Conservation (phyloP, 2,888 invertebrate genomes). For the Tribolium freemani region DNA sequence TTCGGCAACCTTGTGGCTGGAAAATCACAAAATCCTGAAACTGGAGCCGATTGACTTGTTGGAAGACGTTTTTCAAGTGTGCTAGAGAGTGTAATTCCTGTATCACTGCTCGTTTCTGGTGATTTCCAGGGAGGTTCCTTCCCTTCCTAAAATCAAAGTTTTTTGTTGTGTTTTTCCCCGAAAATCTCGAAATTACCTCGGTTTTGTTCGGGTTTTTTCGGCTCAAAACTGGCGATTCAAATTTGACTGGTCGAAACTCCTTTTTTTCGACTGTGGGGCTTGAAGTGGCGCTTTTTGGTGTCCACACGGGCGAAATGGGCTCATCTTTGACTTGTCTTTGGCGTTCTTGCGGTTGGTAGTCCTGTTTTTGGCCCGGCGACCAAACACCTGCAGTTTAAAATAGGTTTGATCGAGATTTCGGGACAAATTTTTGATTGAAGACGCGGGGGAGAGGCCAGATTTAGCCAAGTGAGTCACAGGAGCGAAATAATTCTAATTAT, state of each 20-base stretch:
- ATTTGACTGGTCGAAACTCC: slow-evolving; percentile 84
- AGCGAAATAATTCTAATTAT: too few species aligned
- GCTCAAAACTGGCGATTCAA: slow-evolving; percentile 77
- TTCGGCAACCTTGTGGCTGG: slow-evolving; percentile 73
- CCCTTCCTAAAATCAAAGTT: background rate
- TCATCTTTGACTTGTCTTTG: slow-evolving; percentile 66
- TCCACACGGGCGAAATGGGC: slow-evolving; percentile 82
- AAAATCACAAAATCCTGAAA: slow-evolving; percentile 72
- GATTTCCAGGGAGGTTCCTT: slow-evolving; percentile 56
- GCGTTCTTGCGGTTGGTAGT: slow-evolving; percentile 33
- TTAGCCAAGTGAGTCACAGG: background rate
- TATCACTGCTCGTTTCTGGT: slow-evolving; percentile 52
- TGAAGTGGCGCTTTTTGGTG: slow-evolving; percentile 79
- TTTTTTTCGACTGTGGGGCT: slow-evolving; percentile 83
- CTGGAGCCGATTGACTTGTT: slow-evolving; percentile 76
- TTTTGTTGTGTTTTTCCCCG: background rate
- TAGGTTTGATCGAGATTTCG: background rate
- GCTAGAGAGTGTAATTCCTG: slow-evolving; percentile 51
- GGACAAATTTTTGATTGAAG: background rate
- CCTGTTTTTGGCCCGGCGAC: slow-evolving; percentile 71
- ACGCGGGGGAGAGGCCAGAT: background rate
- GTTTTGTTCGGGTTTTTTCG: slow-evolving; percentile 51
- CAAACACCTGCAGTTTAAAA: slow-evolving; percentile 68
- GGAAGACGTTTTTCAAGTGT: slow-evolving; percentile 65
- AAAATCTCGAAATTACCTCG: slow-evolving; percentile 50